Evolutionary conservation across 2,888 invertebrate species (phyloP).

Genomic region (Amphipyra tragopoginis): DNA sequence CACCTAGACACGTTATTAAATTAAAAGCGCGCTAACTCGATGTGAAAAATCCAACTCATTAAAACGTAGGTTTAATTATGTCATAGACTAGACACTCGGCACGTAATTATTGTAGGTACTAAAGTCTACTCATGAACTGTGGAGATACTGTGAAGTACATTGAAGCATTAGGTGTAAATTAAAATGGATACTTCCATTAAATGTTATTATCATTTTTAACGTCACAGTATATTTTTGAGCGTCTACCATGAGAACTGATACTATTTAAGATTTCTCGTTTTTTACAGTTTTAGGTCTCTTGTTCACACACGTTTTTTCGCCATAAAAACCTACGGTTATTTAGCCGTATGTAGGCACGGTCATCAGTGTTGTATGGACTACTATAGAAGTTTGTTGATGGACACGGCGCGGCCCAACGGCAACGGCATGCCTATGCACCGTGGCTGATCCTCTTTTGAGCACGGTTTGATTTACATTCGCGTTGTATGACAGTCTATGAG

Average conservation of each 20-base stretch:
- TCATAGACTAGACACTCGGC: constrained; percentile 54
- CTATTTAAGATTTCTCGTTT: not conserved
- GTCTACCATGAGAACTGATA: not conserved
- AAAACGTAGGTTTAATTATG: constrained; percentile 62
- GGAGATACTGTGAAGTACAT: constrained; percentile 26
- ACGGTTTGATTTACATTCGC: no score
- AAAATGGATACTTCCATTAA: constrained; percentile 9
- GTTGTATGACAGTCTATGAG: no score
- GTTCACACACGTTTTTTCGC: no score
- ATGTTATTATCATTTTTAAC: not conserved
- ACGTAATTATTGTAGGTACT: constrained; percentile 53
- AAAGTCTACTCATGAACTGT: constrained; percentile 32
- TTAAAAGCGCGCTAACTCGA: constrained; percentile 46
- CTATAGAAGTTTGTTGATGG: no score
- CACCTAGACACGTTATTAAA: constrained; percentile 46
- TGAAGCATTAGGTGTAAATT: constrained; percentile 30
- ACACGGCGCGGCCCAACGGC: no score
- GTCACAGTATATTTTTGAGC: constrained; percentile 1
- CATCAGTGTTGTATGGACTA: no score
- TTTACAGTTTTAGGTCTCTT: no score
- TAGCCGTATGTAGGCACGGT: no score
- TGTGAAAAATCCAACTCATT: constrained; percentile 59
- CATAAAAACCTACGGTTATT: no score
- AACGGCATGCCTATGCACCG: no score
- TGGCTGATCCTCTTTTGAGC: no score